phyloP scores from a whole-genome alignment of 2,888 invertebrate species.

The Zhuqinia jingwanae region DNA sequence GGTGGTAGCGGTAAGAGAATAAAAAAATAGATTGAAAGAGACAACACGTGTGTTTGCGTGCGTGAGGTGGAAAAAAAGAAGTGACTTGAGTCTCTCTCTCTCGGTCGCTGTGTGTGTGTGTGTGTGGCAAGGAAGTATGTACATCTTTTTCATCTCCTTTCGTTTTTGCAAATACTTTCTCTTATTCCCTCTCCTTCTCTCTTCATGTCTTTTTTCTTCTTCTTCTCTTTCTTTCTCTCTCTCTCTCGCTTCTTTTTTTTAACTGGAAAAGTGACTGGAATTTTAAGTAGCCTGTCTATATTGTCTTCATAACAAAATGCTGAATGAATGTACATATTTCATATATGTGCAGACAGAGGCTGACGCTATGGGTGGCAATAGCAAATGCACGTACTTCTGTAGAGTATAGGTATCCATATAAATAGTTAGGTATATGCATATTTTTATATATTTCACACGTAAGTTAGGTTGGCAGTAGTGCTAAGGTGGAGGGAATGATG shows the following conservation, averaged over 20 bases:
- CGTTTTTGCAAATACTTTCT: conserved; percentile 32
- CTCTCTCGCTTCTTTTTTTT: conserved; percentile 42
- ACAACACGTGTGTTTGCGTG: conserved; percentile 52
- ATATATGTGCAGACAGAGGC: no score
- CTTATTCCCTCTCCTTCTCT: background rate
- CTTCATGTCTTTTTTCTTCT: background rate
- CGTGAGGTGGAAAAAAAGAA: conserved; percentile 32
- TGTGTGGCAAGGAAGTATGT: background rate
- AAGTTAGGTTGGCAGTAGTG: no score
- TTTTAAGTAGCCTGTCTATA: conserved; percentile 52
- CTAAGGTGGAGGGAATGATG: background rate
- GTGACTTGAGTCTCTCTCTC: background rate
- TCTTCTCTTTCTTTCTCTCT: background rate
- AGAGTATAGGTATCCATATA: no score
- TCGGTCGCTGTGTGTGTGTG: background rate
- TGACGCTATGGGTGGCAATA: no score
- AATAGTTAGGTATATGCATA: no score
- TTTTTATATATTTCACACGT: no score
- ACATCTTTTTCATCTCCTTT: conserved; percentile 8
- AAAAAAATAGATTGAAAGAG: conserved; percentile 44
- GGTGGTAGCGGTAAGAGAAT: conserved; percentile 26
- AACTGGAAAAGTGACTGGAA: conserved; percentile 46
- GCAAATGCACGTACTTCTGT: no score
- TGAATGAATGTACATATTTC: background rate
- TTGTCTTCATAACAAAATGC: background rate